Base-by-base conservation (phyloP, 2,888 invertebrate species). In the Sabatieria punctata region DNA sequence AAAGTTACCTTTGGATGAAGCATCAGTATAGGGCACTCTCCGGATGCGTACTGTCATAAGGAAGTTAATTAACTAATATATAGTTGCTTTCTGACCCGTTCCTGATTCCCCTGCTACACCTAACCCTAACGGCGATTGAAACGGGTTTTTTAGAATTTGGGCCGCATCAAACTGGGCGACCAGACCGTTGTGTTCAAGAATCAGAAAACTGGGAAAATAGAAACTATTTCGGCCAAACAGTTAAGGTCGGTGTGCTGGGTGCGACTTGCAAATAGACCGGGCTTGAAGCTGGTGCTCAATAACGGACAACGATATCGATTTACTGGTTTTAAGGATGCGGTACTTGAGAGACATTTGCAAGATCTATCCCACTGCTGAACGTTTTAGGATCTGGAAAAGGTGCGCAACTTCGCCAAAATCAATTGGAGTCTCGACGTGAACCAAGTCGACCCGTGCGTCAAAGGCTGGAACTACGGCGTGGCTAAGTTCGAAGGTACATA, bases 381-480 rank as follows among this genome's bases (percentile, higher is more conserved):
- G 11, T 21, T 43, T 42, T 49, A 85, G 77, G 93, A 95, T 55
- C 82, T 83, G 70, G 91, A 93, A 41, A 89, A 88, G 65, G 75
- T 97, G 39, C 79, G 82, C 0, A 82, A 84, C 57, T 95, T 86
- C 67, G 82, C 93, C 56, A 77, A 79, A 52, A 73, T 75, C 4
- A 78, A 80, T 54, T 93, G 89, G 67, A 75, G 78, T 25, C 54
- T 60, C 22, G 81, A 84, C 48, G 78, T 93, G 77, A 71, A 85
- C 41, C 86, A 85, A 60, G 85, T 84, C 60, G 95, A 97, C 61
- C 69, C 89, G 45, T 84, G 88, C 52, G 73, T 93, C 1, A 91
- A 88, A 66, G 97, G 97, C 1, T 97, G 95, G 95, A 99, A 97
- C 68, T 97, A 95, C 88, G 97, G 97, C 25, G 82, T 84, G 0